Conservation (phyloP, 2,797 vertebrate species). For the Merluccius polli region DNA sequence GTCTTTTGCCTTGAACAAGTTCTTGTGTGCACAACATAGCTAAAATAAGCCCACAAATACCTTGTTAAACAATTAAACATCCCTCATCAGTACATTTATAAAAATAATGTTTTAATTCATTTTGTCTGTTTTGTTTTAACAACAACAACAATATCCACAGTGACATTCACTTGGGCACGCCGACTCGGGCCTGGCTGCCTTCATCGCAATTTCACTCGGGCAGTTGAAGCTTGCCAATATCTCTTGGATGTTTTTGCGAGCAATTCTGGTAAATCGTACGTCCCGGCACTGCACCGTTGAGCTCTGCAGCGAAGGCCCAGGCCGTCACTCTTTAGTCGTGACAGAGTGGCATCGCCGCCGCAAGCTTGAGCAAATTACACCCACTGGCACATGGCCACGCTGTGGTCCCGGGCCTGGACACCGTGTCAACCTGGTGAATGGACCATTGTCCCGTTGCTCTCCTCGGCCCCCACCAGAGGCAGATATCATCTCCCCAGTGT, state of each 20-base stretch:
- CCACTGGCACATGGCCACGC: conserved; percentile 34
- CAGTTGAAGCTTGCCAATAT: conserved; percentile 16
- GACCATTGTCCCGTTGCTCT: conserved; percentile 56
- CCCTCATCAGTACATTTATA: neutral
- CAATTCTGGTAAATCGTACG: conserved; percentile 11
- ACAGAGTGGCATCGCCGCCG: conserved; percentile 48
- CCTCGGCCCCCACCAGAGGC: conserved; percentile 49
- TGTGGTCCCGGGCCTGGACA: conserved; percentile 32
- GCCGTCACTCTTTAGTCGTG: conserved; percentile 38
- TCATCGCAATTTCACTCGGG: conserved; percentile 28
- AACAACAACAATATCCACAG: conserved; percentile 27
- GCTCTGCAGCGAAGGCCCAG: conserved; percentile 28
- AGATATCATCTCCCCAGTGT: conserved; percentile 50
- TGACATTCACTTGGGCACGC: neutral
- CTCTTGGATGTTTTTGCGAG: conserved; percentile 12
- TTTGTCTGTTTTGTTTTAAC: neutral
- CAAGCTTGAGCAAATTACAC: conserved; percentile 27
- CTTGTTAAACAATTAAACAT: neutral
- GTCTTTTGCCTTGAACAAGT: neutral
- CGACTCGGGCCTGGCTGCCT: neutral
- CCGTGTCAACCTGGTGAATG: conserved; percentile 57
- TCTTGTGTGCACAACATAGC: no score
- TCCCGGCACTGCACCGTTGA: conserved; percentile 30
- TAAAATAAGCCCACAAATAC: neutral
- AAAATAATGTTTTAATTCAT: neutral